Conservation (phyloP, 2,113 vertebrate genomes). For the Hippolais icterina region DNA sequence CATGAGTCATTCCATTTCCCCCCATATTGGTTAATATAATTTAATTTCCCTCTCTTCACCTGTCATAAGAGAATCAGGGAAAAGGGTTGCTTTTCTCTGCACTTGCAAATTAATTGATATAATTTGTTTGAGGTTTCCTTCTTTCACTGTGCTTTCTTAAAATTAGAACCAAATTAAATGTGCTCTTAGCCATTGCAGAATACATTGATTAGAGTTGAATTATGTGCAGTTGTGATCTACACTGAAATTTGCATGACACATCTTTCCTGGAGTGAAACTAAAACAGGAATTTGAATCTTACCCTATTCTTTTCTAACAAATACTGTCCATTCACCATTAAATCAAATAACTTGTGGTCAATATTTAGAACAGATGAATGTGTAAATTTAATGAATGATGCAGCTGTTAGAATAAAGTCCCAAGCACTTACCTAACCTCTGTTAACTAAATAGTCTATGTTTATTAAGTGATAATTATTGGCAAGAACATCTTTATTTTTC, state of each 20-base stretch:
- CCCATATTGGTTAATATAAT: background rate
- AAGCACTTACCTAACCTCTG: background rate
- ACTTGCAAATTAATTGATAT: background rate
- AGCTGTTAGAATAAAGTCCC: background rate
- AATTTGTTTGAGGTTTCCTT: background rate
- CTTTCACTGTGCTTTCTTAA: constrained; percentile 23
- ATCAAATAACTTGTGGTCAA: background rate
- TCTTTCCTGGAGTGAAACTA: constrained; percentile 44
- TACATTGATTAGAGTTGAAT: constrained; percentile 20
- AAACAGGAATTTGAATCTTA: constrained; percentile 1
- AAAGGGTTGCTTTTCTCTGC: background rate
- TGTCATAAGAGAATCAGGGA: background rate
- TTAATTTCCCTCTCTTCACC: background rate
- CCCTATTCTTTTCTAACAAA: background rate
- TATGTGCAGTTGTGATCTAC: constrained; percentile 11
- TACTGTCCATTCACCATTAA: background rate
- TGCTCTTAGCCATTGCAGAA: constrained; percentile 18
- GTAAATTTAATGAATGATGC: constrained; percentile 3
- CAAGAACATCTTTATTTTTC: background rate
- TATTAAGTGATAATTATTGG: background rate
- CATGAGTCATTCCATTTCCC: constrained; percentile 4
- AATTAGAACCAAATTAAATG: constrained; percentile 36
- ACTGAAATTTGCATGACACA: constrained; percentile 21
- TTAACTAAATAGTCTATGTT: background rate
- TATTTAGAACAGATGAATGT: constrained; percentile 3